Evolutionary conservation across 1,140 invertebrate genomes (phyloP).

Genomic region (Diachasma alloeum): DNA sequence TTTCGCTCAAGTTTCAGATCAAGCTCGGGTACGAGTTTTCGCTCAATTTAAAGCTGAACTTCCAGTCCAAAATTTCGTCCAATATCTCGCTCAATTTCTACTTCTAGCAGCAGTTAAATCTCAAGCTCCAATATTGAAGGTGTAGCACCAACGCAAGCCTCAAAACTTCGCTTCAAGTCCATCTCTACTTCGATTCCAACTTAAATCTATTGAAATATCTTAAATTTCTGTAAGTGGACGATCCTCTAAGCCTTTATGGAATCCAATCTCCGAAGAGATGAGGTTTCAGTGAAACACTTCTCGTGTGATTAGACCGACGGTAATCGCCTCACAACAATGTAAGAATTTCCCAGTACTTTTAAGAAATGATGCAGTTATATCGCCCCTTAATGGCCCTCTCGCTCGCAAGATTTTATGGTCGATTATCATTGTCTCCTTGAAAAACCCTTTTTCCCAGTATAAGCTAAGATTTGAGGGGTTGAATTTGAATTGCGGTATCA

Average conservation of each 20-base stretch:
- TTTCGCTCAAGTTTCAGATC: too few relatives aligned
- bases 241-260: neutral
- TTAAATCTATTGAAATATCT: too few relatives aligned
- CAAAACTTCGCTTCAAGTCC: too few relatives aligned
- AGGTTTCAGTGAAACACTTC: neutral
- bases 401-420: neutral
- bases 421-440: neutral
- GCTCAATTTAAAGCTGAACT: too few relatives aligned
- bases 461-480: constrained; percentile 4
- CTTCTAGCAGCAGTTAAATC: too few relatives aligned
- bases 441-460: constrained; percentile 2
- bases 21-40: too few relatives aligned
- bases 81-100: too few relatives aligned
- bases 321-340: neutral
- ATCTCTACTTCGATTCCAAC: too few relatives aligned
- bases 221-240: too few relatives aligned
- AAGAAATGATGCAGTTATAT: constrained; percentile 2
- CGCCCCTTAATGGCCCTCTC: constrained; percentile 4
- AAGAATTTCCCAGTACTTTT: neutral
- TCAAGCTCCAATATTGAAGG: too few relatives aligned
- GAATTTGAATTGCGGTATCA: neutral
- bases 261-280: neutral
- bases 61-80: too few relatives aligned
- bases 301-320: neutral
- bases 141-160: too few relatives aligned